Evolutionary conservation across 2,888 invertebrate species (phyloP).

Genomic region (Crossocerus cetratus): DNA sequence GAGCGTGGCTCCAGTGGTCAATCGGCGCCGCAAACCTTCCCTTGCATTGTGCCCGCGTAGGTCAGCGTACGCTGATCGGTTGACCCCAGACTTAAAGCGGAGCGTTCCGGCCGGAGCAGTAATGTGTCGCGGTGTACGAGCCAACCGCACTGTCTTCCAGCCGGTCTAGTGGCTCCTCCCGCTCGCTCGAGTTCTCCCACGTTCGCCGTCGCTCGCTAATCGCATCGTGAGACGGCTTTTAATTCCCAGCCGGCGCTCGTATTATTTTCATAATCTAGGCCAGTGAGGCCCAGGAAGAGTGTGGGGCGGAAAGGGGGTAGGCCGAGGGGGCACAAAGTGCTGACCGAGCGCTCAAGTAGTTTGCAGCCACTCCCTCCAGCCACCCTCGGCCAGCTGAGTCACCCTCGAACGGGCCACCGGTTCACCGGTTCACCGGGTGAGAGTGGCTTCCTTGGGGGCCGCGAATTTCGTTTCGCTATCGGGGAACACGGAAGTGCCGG

Average conservation of each 20-base stretch:
- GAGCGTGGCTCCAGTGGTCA: background rate
- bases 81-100: background rate
- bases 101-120: background rate
- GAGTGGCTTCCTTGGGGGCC: constrained; percentile 26
- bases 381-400: constrained; percentile 33
- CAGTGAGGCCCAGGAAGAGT: constrained; percentile 16
- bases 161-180: background rate
- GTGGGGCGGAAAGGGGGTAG: background rate
- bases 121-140: too few species aligned
- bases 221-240: constrained; percentile 45
- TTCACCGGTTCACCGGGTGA: constrained; percentile 7
- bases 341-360: too few species aligned
- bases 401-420: constrained; percentile 24
- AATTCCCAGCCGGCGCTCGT: constrained; percentile 54
- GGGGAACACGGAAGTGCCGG: background rate
- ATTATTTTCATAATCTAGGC: constrained; percentile 58
- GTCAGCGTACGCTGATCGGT: background rate
- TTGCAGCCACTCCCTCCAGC: background rate
- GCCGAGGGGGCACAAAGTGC: too few species aligned
- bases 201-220: constrained; percentile 6
- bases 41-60: background rate
- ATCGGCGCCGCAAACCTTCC: background rate
- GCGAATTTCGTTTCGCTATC: constrained; percentile 11
- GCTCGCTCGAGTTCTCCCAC: background rate
- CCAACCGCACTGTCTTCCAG: too few species aligned